Base-by-base conservation (phyloP, 1,140 invertebrate species). In the Drosophila nikananu region DNA sequence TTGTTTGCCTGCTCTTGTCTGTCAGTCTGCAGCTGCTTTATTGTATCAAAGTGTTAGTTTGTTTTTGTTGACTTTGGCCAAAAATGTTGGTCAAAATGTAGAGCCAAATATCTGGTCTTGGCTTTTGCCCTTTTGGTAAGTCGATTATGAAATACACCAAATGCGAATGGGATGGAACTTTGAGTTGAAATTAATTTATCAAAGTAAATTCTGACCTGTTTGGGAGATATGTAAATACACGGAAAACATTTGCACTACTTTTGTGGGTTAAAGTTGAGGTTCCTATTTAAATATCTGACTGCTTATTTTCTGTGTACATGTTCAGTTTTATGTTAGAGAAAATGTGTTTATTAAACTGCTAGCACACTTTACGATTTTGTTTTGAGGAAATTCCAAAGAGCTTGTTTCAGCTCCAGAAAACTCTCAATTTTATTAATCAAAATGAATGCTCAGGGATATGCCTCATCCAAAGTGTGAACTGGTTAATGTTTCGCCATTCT, bases 351-450 rank as follows among this genome's bases (percentile, higher is more conserved):
- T 51, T 39, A 58, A 72, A 27, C 44, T 72, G 30, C 49, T 17
- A 41, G 25, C 23, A 42, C 12, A 7, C 21, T 44, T 7, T 35
- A 30, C 21, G 19, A 32, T 17, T 4, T 49, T 4, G 1, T 0
- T 25, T 17, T 13, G 46, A 0, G 12, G 1, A 25, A 23, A 49
- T 1, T 17, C 9, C 35, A 37, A 49, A 67, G 78, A 80, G 44
- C 58, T 66, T 60, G 30, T 54, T 55, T 7, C 0, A 37, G 13
- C 35, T 19, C 37, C 39, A 49, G 23, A 55, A 66, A 64, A 37
- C 62, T 67, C 73, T 81, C 48, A 57, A 82, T 78, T 82, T 74
- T 65, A 44, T 65, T 77, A 48, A 81, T 81, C 58, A 77, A 44
- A 81, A 67, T 68, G 67, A 55, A 64, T 72, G 58, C 27, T 27